Conservation (phyloP, 2,113 vertebrate species). For the Pteronura brasiliensis region DNA sequence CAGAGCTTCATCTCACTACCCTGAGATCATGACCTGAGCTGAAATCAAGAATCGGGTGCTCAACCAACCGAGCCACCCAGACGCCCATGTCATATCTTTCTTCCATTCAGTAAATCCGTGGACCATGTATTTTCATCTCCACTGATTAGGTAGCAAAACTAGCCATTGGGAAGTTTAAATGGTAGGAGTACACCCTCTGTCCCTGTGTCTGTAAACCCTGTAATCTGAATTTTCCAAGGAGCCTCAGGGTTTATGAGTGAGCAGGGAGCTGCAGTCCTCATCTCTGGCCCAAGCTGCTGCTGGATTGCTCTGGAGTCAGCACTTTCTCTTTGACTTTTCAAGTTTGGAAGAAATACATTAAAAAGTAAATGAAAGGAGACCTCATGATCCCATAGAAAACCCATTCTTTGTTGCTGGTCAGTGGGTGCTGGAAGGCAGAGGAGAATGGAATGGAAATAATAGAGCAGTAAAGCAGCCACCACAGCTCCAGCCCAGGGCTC, state of each 20-base stretch:
- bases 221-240: not conserved
- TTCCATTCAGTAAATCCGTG: not conserved
- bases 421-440: not conserved
- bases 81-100: not conserved
- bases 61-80: not conserved
- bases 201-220: not conserved
- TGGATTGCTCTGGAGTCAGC: not conserved
- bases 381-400: not conserved
- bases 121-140: not conserved
- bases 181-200: not conserved
- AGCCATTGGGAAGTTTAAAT: not conserved
- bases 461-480: not conserved
- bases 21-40: not conserved
- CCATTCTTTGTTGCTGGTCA: not conserved
- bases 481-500: not conserved
- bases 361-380: not conserved
- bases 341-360: not conserved
- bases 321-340: not conserved
- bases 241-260: not conserved
- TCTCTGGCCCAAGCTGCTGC: not conserved
- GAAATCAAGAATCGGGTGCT: not conserved
- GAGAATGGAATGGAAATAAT: not conserved
- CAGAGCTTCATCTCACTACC: not conserved
- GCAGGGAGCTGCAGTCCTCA: too few relatives aligned
- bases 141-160: not conserved